Base-by-base conservation (phyloP, 2,888 invertebrate species). In the Acleris laterana region DNA sequence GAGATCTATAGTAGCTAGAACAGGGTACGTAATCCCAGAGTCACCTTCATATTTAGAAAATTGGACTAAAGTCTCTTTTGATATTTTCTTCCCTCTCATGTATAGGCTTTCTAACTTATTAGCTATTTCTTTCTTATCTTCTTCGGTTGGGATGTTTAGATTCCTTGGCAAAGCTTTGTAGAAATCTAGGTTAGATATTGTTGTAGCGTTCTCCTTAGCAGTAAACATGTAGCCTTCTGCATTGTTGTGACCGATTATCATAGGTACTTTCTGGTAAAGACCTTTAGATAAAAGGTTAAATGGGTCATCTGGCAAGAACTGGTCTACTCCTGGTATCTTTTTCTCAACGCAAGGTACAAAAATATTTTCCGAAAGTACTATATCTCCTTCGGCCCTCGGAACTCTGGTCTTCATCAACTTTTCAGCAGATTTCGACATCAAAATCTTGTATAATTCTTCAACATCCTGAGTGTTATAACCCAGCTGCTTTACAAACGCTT, bases 341-440 rank as follows among this genome's bases (percentile, higher is more conserved):
- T 82, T 81, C 67, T 93, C 92, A 7, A 87, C 75, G 69, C 92
- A 92, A 0, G 92, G 92, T 1, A 90, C 90, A 60, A 92, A 93
- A 52, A 90, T 77, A 53, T 89, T 89, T 70, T 92, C 92, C 20
- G 91, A 89, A 44, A 88, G 57, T 0, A 88, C 80, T 16, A 87
- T 74, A 57, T 92, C 87, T 7, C 91, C 91, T 48, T 80, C 73
- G 3, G 72, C 73, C 73, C 92, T 83, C 0, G 89, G 89, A 1
- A 92, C 80, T 11, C 91, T 82, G 3, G 82, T 76, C 38, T 56
- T 76, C 19, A 92, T 66, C 6, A 93, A 67, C 3, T 85, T 77
- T 22, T 80, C 69, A 2, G 81, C 74, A 19, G 84, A 62, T 67
- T 78, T 76, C 0, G 75, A 78, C 53, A 72, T 82, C 46, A 92